phyloP scores from a whole-genome alignment of 2,797 vertebrate genomes.

The Taeniopygia guttata region DNA sequence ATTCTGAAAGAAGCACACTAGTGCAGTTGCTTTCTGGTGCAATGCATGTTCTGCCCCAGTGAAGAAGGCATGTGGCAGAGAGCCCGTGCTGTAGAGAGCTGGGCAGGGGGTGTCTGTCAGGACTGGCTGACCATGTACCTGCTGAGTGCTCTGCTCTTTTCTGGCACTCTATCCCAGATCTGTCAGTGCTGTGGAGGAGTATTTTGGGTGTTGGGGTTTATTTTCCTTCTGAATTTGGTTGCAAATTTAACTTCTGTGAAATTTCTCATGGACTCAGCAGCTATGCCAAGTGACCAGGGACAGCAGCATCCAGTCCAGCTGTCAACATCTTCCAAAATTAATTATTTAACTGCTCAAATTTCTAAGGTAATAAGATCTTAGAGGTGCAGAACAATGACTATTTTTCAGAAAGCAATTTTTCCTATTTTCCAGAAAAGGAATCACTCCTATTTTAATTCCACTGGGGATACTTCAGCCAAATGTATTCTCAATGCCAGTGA shows the following conservation, averaged over 20 bases:
- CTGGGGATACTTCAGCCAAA: not conserved
- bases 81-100: not conserved
- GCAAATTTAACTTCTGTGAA: not conserved
- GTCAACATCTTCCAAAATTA: not conserved
- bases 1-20: not conserved
- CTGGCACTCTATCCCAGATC: not conserved
- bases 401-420: not conserved
- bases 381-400: not conserved
- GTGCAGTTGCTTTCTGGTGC: not conserved
- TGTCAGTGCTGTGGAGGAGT: not conserved
- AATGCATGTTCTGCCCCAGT: fast-evolving
- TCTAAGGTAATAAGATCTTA: not conserved
- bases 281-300: not conserved
- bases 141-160: not conserved
- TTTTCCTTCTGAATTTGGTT: not conserved
- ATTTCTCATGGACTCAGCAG: not conserved
- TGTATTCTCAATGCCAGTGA: not conserved
- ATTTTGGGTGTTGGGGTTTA: not conserved
- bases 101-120: fast-evolving
- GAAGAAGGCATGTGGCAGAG: not conserved
- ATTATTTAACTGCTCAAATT: not conserved
- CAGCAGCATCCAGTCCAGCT: not conserved
- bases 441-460: not conserved
- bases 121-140: fast-evolving
- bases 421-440: not conserved